phyloP scores from a whole-genome alignment of 2,888 invertebrate species.

The Brachypalpus laphriformis region DNA sequence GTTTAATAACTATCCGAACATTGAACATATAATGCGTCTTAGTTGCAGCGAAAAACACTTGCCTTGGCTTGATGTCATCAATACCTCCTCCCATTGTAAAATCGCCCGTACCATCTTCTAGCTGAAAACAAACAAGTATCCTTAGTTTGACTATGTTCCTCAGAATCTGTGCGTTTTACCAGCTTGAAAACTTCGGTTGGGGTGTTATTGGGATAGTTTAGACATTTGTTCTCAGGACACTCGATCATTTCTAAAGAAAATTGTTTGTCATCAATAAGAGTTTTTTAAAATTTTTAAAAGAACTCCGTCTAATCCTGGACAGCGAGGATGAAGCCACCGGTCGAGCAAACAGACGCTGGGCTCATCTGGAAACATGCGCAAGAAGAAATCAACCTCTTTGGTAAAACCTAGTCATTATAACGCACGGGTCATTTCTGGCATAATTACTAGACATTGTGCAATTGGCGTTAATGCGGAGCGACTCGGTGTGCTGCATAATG shows the following conservation, averaged over 20 bases:
- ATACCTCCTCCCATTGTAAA: not conserved
- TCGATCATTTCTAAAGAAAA: constrained; percentile 2
- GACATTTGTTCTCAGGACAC: not conserved
- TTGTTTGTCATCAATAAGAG: not conserved
- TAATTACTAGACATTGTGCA: too few relatives aligned
- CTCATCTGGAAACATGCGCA: too few relatives aligned
- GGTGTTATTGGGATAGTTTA: not conserved
- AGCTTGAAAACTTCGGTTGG: constrained; percentile 4
- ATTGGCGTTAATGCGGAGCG: too few relatives aligned
- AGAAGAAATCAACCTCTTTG: too few relatives aligned
- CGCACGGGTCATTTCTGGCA: too few relatives aligned
- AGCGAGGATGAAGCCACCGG: too few relatives aligned
- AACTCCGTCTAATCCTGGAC: not conserved
- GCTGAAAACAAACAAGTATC: not conserved
- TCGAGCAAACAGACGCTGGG: too few relatives aligned
- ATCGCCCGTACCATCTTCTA: constrained; percentile 4
- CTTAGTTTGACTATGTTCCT: fast-evolving
- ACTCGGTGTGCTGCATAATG: too few relatives aligned
- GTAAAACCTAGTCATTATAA: too few relatives aligned
- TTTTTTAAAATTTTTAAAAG: not conserved
- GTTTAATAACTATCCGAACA: not conserved
- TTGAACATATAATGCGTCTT: not conserved
- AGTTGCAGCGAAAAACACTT: not conserved
- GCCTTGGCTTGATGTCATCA: not conserved
- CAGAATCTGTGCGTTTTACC: not conserved